Conservation (phyloP, 2,888 invertebrate species). For the Leucoma salicis region DNA sequence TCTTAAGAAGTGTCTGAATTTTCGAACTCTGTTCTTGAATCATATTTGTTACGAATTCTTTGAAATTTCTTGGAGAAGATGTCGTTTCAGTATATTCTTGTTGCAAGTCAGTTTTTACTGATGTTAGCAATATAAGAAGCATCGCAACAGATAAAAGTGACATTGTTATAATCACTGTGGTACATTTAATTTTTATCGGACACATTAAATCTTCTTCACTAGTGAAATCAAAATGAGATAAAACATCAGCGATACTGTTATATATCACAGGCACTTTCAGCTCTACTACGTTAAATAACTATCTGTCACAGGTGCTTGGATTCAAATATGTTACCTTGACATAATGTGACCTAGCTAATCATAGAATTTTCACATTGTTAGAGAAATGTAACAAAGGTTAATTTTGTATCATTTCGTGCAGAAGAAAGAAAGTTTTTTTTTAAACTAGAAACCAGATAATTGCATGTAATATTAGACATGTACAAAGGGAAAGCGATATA, state of each 20-base stretch:
- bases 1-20: conserved; percentile 61
- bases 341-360: conserved; percentile 77
- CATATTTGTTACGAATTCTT: conserved; percentile 58
- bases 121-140: conserved; percentile 49
- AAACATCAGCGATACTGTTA: conserved; percentile 27
- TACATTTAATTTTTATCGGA: conserved; percentile 37
- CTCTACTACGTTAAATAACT: conserved; percentile 59
- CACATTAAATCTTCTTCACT: conserved; percentile 55
- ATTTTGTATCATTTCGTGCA: conserved; percentile 29
- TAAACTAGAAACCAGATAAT: too few species aligned
- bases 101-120: conserved; percentile 49
- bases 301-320: conserved; percentile 42
- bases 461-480: too few species aligned
- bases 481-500: too few species aligned
- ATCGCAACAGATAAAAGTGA: conserved; percentile 56
- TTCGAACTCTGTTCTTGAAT: conserved; percentile 68
- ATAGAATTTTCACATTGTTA: conserved; percentile 50
- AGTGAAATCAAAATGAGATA: conserved; percentile 37
- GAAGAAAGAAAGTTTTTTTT: conserved; percentile 37
- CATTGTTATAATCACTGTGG: conserved; percentile 53
- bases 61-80: conserved; percentile 53
- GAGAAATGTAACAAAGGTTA: conserved; percentile 34
- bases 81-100: conserved; percentile 35
- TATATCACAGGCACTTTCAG: conserved; percentile 52
- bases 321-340: conserved; percentile 59